Evolutionary conservation across 2,888 invertebrate genomes (phyloP).

Genomic region (Campaea margaritaria): DNA sequence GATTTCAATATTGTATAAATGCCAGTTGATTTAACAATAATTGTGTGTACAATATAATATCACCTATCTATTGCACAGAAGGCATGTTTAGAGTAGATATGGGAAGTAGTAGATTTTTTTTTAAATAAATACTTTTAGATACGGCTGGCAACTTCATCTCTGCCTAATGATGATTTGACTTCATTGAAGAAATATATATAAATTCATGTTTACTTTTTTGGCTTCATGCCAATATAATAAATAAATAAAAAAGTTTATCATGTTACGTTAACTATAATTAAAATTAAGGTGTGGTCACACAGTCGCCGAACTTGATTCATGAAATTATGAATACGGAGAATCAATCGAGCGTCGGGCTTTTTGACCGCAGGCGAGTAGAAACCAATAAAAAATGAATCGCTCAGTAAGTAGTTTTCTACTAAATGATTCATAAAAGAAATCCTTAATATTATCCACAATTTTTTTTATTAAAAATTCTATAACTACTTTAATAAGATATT

Average conservation of each 20-base stretch:
- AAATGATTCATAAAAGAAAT: conserved; percentile 19
- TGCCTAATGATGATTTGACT: background rate
- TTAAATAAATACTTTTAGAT: too few relatives aligned
- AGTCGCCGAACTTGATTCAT: conserved; percentile 46
- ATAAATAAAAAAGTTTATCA: too few relatives aligned
- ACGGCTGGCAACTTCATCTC: background rate
- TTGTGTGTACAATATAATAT: background rate
- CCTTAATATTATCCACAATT: background rate
- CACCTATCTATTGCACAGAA: too few relatives aligned
- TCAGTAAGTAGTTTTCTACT: conserved; percentile 10
- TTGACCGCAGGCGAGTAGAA: conserved; percentile 43
- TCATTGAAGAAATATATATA: background rate
- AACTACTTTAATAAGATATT: too few relatives aligned
- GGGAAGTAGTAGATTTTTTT: too few relatives aligned
- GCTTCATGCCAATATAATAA: too few relatives aligned
- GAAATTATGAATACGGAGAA: conserved; percentile 44
- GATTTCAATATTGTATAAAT: background rate
- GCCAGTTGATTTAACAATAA: background rate
- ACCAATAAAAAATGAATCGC: conserved; percentile 28
- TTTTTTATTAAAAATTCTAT: too few relatives aligned
- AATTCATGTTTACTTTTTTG: background rate
- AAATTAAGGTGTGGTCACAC: conserved; percentile 39
- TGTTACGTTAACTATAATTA: conserved; percentile 13
- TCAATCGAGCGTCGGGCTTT: conserved; percentile 46
- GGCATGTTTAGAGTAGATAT: too few relatives aligned